phyloP scores from a whole-genome alignment of 2,113 vertebrate genomes.

The Hucho hucho region DNA sequence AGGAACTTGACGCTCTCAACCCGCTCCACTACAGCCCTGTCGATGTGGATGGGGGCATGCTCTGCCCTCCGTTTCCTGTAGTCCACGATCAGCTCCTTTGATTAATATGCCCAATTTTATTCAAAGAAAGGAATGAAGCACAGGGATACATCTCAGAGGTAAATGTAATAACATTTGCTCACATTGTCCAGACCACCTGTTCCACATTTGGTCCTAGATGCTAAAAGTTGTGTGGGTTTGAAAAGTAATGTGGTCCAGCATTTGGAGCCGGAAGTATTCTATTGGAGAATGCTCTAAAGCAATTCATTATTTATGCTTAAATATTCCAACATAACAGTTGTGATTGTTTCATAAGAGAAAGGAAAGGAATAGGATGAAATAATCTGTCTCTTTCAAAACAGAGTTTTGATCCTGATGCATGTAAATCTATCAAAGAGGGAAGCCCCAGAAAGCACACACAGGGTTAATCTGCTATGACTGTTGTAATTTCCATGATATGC shows the following conservation, averaged over 20 bases:
- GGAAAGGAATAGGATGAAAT: constrained; percentile 91
- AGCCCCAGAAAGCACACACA: constrained; percentile 74
- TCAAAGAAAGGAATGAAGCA: constrained; percentile 69
- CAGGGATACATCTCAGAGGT: too few species aligned
- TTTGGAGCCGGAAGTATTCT: neutral
- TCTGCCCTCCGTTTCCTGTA: too few species aligned
- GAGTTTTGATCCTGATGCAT: constrained; percentile 84
- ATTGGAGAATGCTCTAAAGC: constrained; percentile 67
- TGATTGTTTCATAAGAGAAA: constrained; percentile 95
- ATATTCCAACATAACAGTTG: constrained; percentile 91
- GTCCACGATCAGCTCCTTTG: too few species aligned
- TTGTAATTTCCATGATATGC: constrained; percentile 89
- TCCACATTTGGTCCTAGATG: constrained; percentile 77
- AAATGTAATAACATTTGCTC: constrained; percentile 83
- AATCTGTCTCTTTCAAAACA: constrained; percentile 88
- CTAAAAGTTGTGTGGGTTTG: constrained; percentile 21
- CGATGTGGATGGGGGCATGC: too few species aligned
- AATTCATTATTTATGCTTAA: constrained; percentile 95
- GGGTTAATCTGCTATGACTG: constrained; percentile 96
- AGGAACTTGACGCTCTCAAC: too few species aligned
- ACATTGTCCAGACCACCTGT: constrained; percentile 80
- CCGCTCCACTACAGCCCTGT: too few species aligned
- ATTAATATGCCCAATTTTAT: constrained; percentile 88
- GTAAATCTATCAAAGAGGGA: constrained; percentile 87
- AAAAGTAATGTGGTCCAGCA: neutral